A percentile compares a stretch with the other conserved stretches of the same genome.
Conservation (phyloP, 2,888 invertebrate genomes). For the Horisme vitalbata region DNA sequence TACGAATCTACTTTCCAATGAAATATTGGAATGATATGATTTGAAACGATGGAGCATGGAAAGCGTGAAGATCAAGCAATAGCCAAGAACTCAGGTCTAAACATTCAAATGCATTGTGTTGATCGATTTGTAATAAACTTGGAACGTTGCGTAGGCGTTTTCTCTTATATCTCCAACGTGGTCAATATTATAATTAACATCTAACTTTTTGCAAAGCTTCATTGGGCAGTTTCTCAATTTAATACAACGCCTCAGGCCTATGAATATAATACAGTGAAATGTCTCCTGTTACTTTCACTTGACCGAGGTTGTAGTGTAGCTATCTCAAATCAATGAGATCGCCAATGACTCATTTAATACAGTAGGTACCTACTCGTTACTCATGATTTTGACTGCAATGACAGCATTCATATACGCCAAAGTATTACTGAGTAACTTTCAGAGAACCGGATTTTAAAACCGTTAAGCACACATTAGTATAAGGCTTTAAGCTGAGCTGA, state of each 20-base stretch:
- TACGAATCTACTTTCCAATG: too few relatives aligned
- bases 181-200: slow-evolving; percentile 4
- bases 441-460: slow-evolving; percentile 61
- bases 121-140: background rate
- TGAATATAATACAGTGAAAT: slow-evolving; percentile 11
- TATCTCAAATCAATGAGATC: slow-evolving; percentile 42
- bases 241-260: slow-evolving; percentile 22
- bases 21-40: too few relatives aligned
- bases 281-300: slow-evolving; percentile 59
- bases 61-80: background rate
- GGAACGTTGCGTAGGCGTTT: slow-evolving; percentile 8
- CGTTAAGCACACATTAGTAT: slow-evolving; percentile 67
- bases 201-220: slow-evolving; percentile 15
- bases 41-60: too few relatives aligned
- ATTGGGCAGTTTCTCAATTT: slow-evolving; percentile 28
- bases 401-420: slow-evolving; percentile 38
- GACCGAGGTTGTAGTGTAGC: slow-evolving; percentile 47
- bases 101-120: too few relatives aligned
- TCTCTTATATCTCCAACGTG: slow-evolving; percentile 6
- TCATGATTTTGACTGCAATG: slow-evolving; percentile 33
- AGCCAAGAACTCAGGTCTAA: background rate
- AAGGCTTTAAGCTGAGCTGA: slow-evolving; percentile 58
- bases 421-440: slow-evolving; percentile 43
- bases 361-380: too few relatives aligned
- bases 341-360: slow-evolving; percentile 23